These are phyloP conservation scores for Microcebus lehilahytsara DNA, from an alignment of 2,113 vertebrate species.

Conservation along the genomic window DNA sequence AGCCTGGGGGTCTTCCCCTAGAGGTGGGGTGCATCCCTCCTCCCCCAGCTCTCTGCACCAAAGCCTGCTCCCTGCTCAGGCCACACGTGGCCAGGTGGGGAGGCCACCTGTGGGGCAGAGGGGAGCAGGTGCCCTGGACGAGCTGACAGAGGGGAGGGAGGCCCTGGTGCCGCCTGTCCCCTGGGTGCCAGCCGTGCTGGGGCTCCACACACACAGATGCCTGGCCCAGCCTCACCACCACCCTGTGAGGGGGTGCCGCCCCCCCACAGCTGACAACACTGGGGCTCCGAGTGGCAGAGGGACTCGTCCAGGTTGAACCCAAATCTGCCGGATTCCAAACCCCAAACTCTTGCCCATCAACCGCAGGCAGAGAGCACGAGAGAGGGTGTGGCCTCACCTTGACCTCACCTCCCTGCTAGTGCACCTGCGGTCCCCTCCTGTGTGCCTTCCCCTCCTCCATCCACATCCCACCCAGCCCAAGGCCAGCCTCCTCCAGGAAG, in stretches of 20 bases:
- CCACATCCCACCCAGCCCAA: too few relatives aligned
- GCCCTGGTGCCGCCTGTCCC: fast-evolving
- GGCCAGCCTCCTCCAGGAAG: too few relatives aligned
- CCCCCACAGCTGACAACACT: not conserved
- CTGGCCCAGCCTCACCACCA: not conserved
- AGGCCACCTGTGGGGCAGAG: not conserved
- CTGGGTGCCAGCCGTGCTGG: not conserved
- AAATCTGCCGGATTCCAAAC: not conserved
- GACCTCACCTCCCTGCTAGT: too few relatives aligned
- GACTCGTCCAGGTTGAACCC: not conserved
- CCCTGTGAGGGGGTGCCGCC: too few relatives aligned
- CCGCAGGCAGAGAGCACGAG: too few relatives aligned
- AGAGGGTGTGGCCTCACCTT: too few relatives aligned
- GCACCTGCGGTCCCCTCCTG: too few relatives aligned
- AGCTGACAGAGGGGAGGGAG: not conserved
- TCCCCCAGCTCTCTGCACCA: not conserved
- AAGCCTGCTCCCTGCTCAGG: not conserved
- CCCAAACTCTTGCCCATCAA: not conserved
- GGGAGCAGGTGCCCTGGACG: not conserved
- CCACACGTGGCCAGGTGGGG: not conserved
- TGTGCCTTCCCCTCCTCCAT: too few relatives aligned
- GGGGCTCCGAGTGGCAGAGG: fast-evolving
- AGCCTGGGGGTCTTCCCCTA: not conserved
- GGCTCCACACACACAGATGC: not conserved
- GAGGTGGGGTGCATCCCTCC: fast-evolving